phyloP scores from a whole-genome alignment of 2,797 vertebrate genomes.

The Diglossa cyanea region DNA sequence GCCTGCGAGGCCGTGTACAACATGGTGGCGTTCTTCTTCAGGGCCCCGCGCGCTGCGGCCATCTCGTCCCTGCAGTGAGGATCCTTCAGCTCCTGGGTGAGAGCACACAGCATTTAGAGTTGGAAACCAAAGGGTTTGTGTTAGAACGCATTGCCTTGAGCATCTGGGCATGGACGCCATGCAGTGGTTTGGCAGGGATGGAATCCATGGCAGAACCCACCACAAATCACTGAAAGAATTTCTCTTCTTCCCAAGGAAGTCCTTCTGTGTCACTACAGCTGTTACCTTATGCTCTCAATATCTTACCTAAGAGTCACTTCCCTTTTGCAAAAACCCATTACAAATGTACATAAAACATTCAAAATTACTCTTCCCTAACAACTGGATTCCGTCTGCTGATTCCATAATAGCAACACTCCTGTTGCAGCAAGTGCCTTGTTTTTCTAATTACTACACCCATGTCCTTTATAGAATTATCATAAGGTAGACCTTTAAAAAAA shows the following conservation, averaged over 20 bases:
- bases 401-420: not conserved
- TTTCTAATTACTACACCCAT: accelerated
- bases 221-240: not conserved
- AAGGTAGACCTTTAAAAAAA: not conserved
- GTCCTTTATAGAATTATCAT: not conserved
- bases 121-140: accelerated
- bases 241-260: not conserved
- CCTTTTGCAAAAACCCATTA: not conserved
- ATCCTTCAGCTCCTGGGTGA: slow-evolving; percentile 90
- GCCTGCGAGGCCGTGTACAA: slow-evolving; percentile 96
- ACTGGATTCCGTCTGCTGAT: not conserved
- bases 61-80: slow-evolving; percentile 97
- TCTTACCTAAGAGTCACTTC: not conserved
- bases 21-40: slow-evolving; percentile 99
- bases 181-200: not conserved
- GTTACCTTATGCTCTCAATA: not conserved
- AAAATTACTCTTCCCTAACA: not conserved
- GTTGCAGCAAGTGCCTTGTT: not conserved
- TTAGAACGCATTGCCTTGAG: accelerated
- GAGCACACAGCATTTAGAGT: accelerated
- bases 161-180: accelerated
- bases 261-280: not conserved
- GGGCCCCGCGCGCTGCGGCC: slow-evolving; percentile 93
- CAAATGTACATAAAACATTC: not conserved
- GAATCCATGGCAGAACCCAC: not conserved